Conservation (phyloP, 2,113 vertebrate genomes). For the Cyanoramphus novaezelandiae region DNA sequence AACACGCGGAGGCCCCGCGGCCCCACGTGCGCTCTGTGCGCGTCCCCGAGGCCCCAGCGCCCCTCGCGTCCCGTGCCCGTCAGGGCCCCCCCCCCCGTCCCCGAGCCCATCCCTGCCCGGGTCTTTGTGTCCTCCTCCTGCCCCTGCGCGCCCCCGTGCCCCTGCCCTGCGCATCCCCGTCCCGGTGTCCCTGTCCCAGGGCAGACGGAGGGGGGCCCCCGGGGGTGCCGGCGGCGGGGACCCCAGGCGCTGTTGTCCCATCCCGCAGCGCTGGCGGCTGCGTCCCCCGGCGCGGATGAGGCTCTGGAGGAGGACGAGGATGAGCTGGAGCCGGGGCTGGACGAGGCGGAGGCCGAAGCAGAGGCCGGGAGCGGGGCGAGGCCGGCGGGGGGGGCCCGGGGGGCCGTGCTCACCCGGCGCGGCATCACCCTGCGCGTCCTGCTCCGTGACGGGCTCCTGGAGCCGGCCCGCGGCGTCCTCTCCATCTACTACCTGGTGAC, state of each 20-base stretch:
- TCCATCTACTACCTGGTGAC: slow-evolving; percentile 93
- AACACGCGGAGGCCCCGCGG: too few relatives aligned
- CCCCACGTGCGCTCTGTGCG: neutral
- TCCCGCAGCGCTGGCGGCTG: slow-evolving; percentile 51
- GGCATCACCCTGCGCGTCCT: slow-evolving; percentile 92
- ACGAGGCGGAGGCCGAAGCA: neutral
- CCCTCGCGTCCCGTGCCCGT: too few relatives aligned
- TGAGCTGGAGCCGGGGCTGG: slow-evolving; percentile 58
- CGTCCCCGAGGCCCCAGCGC: neutral
- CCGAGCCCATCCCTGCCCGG: rapidly evolving
- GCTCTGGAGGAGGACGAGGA: slow-evolving; percentile 77
- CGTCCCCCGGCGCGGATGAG: slow-evolving; percentile 67
- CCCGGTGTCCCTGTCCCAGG: neutral
- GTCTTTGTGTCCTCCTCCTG: neutral
- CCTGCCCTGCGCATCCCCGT: neutral
- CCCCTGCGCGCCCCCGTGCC: neutral
- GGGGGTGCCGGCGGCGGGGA: neutral
- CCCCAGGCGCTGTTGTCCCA: neutral
- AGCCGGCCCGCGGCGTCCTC: slow-evolving; percentile 85
- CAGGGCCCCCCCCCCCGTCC: neutral
- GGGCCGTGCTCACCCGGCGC: slow-evolving; percentile 86
- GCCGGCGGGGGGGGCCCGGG: slow-evolving; percentile 61
- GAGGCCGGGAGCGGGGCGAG: neutral
- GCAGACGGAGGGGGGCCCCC: neutral
- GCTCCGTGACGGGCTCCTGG: slow-evolving; percentile 90